Evolutionary conservation across 2,113 vertebrate species (phyloP), one percentile per base, ranked within the genome.

Genomic region (Heterocephalus glaber): DNA sequence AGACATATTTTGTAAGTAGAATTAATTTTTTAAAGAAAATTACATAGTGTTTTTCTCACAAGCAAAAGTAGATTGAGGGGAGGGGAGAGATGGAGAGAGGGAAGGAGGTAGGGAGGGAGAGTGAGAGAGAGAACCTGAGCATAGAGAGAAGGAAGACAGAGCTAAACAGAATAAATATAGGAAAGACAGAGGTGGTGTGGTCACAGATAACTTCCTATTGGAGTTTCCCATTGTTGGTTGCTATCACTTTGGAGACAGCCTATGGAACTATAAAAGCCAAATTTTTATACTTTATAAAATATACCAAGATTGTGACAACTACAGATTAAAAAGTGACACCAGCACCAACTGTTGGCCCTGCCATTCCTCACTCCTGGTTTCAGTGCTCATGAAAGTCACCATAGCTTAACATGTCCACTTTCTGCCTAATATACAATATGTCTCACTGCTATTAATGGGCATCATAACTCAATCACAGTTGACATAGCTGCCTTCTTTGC

Each of bases 1-100:
- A 97, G 94, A 95, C 33, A 24, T 82, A 74, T 88, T 97, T 96
- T 97, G 96, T 96, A 85, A 54, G 61, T 52, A 95, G 81, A 93
- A 94, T 97, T 96, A 94, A 96, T 92, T 96, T n/a, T 96, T 97
- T 93, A 95, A 96, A 94, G 96, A 92, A 97, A 96, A 96, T 96
- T 89, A 80, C 70, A 79, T 52, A 95, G 54, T 87, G 66, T 94
- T 97, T 97, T 94, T 93, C 81, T 96, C 70, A 96, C 81, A 95
- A 95, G 92, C 41, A 88, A 92, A 96, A 89, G 60, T 84, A 95
- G 77, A 96, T 93, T 89, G 80, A 91, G 20, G 33, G 6, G 5
- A 11, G 20, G 24, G 33, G 28, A 49, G 13, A 49, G 26, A 28
- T 47, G 12, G 33, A 35, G 19, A 8, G 56, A 19, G 5, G n/a